A percentile compares a stretch with the other conserved stretches of the same genome.
These are phyloP conservation scores for Cactoblastis cactorum DNA, from an alignment of 2,888 invertebrate species.

Conservation along the genomic window DNA sequence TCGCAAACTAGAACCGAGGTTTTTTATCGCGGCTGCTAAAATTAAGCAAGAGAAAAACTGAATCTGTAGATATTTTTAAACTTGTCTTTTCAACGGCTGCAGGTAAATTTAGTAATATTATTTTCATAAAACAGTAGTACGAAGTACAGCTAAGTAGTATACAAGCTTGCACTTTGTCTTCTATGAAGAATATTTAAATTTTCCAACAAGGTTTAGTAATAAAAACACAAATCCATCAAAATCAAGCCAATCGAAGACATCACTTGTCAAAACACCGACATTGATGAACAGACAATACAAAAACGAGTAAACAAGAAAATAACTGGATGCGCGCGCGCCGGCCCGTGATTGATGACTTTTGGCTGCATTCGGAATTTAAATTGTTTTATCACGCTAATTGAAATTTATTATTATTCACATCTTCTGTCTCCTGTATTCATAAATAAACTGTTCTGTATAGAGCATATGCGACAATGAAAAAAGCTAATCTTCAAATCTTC, in stretches of 20 bases:
- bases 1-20: no score
- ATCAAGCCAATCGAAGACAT: background rate
- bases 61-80: no score
- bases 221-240: background rate
- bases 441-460: no score
- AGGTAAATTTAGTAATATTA: no score
- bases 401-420: background rate
- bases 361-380: background rate
- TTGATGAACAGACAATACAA: background rate
- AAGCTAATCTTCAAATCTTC: no score
- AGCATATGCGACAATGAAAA: no score
- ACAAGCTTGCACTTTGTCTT: no score
- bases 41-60: no score
- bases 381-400: background rate
- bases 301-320: background rate
- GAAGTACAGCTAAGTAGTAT: no score
- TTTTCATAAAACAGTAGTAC: no score
- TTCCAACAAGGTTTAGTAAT: background rate
- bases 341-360: background rate
- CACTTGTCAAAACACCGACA: background rate
- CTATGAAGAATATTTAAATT: background rate
- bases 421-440: background rate
- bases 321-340: background rate
- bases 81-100: no score
- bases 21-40: no score